Conservation (phyloP, 53 echinoderm and acorn worm species). For the Antedon mediterranea region DNA sequence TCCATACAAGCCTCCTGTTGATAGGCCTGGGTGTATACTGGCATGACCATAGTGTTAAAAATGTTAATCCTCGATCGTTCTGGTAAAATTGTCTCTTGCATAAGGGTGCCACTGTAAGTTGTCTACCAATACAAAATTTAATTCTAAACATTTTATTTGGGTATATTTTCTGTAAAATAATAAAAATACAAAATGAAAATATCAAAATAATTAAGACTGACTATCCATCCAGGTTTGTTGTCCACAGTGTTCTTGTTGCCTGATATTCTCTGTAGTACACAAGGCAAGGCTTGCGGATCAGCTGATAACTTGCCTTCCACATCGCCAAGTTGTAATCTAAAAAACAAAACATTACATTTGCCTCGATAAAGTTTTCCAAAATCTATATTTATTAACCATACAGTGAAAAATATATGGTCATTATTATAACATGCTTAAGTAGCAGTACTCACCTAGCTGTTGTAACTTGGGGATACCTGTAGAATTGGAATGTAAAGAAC, state of each 20-base stretch:
- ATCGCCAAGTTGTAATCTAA: slow-evolving; percentile 51
- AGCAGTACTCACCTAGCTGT: slow-evolving; percentile 55
- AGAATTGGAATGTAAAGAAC: slow-evolving; percentile 97
- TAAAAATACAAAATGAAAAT: neutral
- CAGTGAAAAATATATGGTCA: too few species aligned
- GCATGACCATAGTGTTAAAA: too few species aligned
- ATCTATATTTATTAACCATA: too few species aligned
- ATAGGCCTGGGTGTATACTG: too few species aligned
- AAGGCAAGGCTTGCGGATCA: slow-evolving; percentile 55
- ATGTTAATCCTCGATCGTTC: too few species aligned
- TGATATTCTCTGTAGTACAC: slow-evolving; percentile 52
- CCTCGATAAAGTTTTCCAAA: too few species aligned
- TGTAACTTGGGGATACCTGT: slow-evolving; percentile 78
- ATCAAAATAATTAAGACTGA: slow-evolving; percentile 17
- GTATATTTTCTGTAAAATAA: neutral
- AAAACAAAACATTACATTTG: neutral
- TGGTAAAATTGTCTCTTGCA: too few species aligned
- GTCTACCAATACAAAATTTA: too few species aligned
- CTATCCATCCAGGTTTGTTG: slow-evolving; percentile 68
- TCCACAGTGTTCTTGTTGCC: slow-evolving; percentile 12
- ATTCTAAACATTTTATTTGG: too few species aligned
- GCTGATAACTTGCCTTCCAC: slow-evolving; percentile 46
- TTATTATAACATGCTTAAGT: too few species aligned
- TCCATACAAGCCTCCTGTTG: too few species aligned
- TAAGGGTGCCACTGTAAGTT: too few species aligned